Conservation (phyloP, 2,888 invertebrate genomes). For the Limnephilus rhombicus region DNA sequence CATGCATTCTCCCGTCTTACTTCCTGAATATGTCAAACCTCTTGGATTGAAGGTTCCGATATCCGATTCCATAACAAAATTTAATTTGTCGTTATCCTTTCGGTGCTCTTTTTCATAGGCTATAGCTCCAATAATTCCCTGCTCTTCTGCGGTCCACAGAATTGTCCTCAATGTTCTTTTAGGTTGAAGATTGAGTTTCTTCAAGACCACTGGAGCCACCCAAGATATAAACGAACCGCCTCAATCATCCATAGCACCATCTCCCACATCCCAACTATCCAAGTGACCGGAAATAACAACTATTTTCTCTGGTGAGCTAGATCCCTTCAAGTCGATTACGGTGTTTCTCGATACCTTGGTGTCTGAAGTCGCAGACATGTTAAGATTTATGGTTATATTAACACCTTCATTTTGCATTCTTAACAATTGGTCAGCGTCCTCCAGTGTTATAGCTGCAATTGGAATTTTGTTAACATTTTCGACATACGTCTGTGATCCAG, state of each 20-base stretch:
- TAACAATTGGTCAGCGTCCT: slow-evolving; percentile 82
- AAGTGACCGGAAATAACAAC: slow-evolving; percentile 85
- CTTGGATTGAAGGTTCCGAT: slow-evolving; percentile 82
- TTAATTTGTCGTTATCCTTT: slow-evolving; percentile 75
- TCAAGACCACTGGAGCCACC: slow-evolving; percentile 80
- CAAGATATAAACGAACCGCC: slow-evolving; percentile 85
- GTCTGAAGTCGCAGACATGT: slow-evolving; percentile 82
- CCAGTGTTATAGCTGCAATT: slow-evolving; percentile 81
- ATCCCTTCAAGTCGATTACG: slow-evolving; percentile 79
- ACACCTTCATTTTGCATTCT: slow-evolving; percentile 77
- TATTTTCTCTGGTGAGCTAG: slow-evolving; percentile 69
- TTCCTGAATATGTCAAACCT: slow-evolving; percentile 80
- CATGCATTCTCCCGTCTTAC: slow-evolving; percentile 77
- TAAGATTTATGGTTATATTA: slow-evolving; percentile 72
- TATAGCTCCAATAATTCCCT: slow-evolving; percentile 79
- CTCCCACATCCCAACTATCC: slow-evolving; percentile 88
- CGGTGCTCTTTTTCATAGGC: slow-evolving; percentile 78
- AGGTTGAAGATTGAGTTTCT: slow-evolving; percentile 78
- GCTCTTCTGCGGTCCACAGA: slow-evolving; percentile 86
- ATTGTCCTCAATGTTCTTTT: slow-evolving; percentile 81
- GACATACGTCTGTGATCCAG: slow-evolving; percentile 79
- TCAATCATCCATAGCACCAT: slow-evolving; percentile 89
- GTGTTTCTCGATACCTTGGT: slow-evolving; percentile 81
- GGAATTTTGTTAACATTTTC: slow-evolving; percentile 78
- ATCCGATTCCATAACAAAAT: slow-evolving; percentile 86